Base-by-base conservation (phyloP, 2,113 vertebrate species). In the Vidua chalybeata region DNA sequence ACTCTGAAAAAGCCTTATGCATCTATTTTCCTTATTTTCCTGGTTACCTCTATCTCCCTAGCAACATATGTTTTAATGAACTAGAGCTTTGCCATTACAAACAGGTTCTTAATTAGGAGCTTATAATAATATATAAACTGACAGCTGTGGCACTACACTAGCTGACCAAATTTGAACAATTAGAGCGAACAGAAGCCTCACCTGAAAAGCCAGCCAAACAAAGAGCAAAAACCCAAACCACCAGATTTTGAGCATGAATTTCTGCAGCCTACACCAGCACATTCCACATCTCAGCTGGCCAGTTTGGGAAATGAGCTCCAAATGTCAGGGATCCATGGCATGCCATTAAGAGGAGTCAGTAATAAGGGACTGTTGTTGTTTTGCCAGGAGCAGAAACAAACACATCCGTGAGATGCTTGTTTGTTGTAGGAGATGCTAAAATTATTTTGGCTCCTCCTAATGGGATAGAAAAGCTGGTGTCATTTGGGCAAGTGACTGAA, bases 31-130 rank as follows among this genome's bases (percentile, higher is more conserved):
- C 63, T 43, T n/a, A 48, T 77, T 90, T 73, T 81, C 56, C 76
- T 69, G 56, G 82, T 51, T 86, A 48, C 11, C 1, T 66, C 64
- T 69, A 56, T 87, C 69, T 92, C 93, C 90, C 61, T 95, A 43
- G 90, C 92, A 96, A 96, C 93, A 84, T 90, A 89, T 45, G 88
- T 87, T 94, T 68, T 85, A 89, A 82, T 73, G 76, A 96, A 90
- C 86, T 48, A 87, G 37, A 92, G 85, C 90, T 89, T 26, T 94
- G 90, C 85, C 93, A 92, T 92, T 78, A 89, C 83, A 96, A 97
- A 84, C 83, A 90, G 90, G 85, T 94, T 95, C 90, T 92, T 96
- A 96, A 96, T 95, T 94, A 97, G 90, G 83, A 96, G 88, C 95
- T 90, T 96, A 95, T 69, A 93, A 87, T 82, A 89, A 93, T 76